These are phyloP conservation scores for Papilio elwesi DNA, from an alignment of 2,888 invertebrate species.

Conservation along the genomic window DNA sequence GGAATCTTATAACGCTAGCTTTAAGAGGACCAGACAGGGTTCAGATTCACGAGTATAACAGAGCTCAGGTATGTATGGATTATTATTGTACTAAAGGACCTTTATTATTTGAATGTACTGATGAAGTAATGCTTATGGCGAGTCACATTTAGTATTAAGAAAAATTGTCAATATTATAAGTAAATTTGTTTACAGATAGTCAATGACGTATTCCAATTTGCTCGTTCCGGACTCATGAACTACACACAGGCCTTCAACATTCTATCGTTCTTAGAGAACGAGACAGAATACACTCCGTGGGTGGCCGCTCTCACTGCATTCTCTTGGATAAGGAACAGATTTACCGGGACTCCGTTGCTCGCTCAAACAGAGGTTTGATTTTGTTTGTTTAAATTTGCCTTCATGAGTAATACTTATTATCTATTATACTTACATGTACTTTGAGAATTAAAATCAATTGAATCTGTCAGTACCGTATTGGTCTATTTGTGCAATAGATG, in stretches of 20 bases:
- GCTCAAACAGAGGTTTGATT: constrained; percentile 57
- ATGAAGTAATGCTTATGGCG: background rate
- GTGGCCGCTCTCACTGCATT: constrained; percentile 85
- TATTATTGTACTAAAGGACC: background rate
- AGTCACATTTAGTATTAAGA: background rate
- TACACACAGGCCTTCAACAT: constrained; percentile 87
- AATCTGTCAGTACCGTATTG: no score
- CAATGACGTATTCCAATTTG: constrained; percentile 91
- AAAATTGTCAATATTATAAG: no score
- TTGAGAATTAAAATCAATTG: no score
- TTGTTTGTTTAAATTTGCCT: background rate
- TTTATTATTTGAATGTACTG: background rate
- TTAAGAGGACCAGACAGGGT: constrained; percentile 62
- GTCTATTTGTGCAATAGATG: no score
- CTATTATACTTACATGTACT: background rate
- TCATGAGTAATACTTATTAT: background rate
- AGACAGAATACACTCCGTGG: constrained; percentile 92
- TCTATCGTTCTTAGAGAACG: constrained; percentile 87
- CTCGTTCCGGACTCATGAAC: constrained; percentile 85
- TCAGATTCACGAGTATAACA: constrained; percentile 86
- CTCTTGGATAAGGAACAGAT: constrained; percentile 75
- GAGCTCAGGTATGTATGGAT: constrained; percentile 85
- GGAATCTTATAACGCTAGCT: constrained; percentile 78
- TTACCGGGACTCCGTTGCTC: constrained; percentile 56
- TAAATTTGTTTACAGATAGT: constrained; percentile 77